Conservation (phyloP, 1,140 invertebrate genomes). For the Trissolcus basalis region DNA sequence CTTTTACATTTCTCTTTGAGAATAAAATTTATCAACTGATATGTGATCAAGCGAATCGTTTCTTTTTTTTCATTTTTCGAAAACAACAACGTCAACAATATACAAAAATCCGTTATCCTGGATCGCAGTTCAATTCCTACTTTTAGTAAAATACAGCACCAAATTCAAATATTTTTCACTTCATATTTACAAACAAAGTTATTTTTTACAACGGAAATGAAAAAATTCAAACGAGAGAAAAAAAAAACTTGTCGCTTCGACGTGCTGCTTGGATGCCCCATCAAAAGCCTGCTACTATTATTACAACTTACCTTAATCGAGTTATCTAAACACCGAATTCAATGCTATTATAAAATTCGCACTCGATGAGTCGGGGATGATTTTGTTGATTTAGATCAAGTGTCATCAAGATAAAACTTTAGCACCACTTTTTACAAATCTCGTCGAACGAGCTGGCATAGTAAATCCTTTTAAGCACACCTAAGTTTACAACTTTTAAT, state of each 20-base stretch:
- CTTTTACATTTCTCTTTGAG: constrained; percentile 1
- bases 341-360: constrained; percentile 28
- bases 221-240: constrained; percentile 5
- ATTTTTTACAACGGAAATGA: background rate
- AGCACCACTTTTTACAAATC: constrained; percentile 30
- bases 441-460: constrained; percentile 25
- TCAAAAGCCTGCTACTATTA: constrained; percentile 11
- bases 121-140: constrained; percentile 47
- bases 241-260: background rate
- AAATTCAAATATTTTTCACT: constrained; percentile 11
- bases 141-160: constrained; percentile 51
- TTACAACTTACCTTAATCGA: constrained; percentile 46
- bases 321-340: constrained; percentile 13
- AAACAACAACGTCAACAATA: constrained; percentile 45
- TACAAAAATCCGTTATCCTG: constrained; percentile 16
- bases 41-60: constrained; percentile 19
- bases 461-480: background rate
- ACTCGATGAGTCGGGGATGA: constrained; percentile 11
- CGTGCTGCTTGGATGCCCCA: constrained; percentile 41
- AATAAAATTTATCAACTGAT: constrained; percentile 39
- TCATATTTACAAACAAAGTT: constrained; percentile 1
- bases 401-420: background rate
- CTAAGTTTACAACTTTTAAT: too few relatives aligned
- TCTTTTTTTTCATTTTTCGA: constrained; percentile 13
- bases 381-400: too few relatives aligned